These are phyloP conservation scores for Allygus modestus DNA, from an alignment of 2,888 invertebrate species.

Conservation along the genomic window DNA sequence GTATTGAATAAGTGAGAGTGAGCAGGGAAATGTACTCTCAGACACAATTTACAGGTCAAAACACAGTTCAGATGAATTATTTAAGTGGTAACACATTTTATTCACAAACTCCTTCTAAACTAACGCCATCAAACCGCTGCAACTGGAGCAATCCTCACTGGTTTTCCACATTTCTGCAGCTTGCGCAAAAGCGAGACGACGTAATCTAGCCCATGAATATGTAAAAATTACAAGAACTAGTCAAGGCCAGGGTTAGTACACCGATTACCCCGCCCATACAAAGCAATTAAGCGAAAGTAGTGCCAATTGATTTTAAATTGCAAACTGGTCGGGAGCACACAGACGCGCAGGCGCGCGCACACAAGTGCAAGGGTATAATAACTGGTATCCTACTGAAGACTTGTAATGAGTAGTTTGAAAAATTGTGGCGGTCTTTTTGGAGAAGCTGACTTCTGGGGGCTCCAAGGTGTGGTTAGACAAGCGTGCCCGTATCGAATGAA, in stretches of 20 bases:
- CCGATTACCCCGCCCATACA: neutral
- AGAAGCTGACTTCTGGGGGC: slow-evolving; percentile 1
- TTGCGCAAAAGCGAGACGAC: neutral
- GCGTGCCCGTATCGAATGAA: neutral
- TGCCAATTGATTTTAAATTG: slow-evolving; percentile 28
- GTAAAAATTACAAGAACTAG: slow-evolving; percentile 28
- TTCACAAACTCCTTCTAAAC: too few species aligned
- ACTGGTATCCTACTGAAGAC: neutral
- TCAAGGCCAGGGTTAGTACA: slow-evolving; percentile 16
- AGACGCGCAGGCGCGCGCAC: neutral
- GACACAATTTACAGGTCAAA: too few species aligned
- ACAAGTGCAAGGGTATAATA: slow-evolving; percentile 6
- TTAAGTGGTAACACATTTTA: too few species aligned
- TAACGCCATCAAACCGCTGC: too few species aligned
- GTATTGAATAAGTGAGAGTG: too few species aligned
- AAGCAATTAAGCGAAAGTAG: slow-evolving; percentile 23
- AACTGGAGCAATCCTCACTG: too few species aligned
- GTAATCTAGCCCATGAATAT: slow-evolving; percentile 18
- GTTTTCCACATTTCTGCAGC: too few species aligned
- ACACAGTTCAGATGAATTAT: too few species aligned
- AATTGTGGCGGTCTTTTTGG: neutral
- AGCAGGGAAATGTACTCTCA: too few species aligned
- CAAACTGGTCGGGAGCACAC: neutral
- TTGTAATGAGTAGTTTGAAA: neutral
- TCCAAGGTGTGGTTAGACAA: neutral